A percentile compares a stretch with the other conserved stretches of the same genome.
These are phyloP conservation scores for Trogon surrucura DNA, from an alignment of 2,113 vertebrate genomes.

Conservation along the genomic window DNA sequence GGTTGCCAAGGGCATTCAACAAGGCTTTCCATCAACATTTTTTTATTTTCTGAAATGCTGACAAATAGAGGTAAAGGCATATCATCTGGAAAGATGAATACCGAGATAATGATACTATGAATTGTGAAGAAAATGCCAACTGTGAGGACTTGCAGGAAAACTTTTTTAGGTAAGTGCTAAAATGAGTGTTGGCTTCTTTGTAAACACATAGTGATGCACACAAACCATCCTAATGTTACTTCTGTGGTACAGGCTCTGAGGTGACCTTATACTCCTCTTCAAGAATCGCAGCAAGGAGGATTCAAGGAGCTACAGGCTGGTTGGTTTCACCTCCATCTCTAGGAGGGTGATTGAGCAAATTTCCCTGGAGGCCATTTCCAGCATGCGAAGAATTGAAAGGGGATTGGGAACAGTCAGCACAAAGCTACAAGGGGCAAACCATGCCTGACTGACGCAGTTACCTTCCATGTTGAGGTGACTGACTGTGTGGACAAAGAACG, in stretches of 20 bases:
- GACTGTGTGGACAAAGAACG: accelerated
- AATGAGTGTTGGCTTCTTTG: not conserved
- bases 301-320: not conserved
- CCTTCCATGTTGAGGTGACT: not conserved
- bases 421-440: not conserved
- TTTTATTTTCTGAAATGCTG: not conserved
- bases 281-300: not conserved
- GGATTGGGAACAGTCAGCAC: not conserved
- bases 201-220: not conserved
- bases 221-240: not conserved
- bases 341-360: not conserved
- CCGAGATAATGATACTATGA: not conserved
- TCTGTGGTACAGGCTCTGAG: not conserved
- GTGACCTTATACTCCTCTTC: not conserved
- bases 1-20: not conserved
- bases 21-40: not conserved
- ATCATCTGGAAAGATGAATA: not conserved
- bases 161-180: not conserved
- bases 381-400: not conserved
- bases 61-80: not conserved
- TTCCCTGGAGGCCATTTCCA: not conserved
- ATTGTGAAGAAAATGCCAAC: not conserved
- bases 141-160: not conserved
- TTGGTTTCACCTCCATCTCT: not conserved
- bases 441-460: not conserved